Conservation (phyloP, 2,888 invertebrate genomes). For the Prenolepis imparis region DNA sequence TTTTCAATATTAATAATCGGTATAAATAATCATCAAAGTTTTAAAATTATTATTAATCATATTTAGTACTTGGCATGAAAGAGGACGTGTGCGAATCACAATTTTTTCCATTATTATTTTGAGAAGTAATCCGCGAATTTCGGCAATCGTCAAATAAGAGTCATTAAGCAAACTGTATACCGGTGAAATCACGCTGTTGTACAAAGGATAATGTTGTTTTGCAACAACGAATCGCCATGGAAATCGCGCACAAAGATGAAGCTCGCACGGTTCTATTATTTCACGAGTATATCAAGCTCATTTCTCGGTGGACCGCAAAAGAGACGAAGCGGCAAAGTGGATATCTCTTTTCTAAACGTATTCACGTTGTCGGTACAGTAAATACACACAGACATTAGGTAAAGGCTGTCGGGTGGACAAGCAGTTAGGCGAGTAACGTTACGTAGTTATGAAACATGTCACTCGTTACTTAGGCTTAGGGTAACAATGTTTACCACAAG, state of each 20-base stretch:
- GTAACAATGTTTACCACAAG: slow-evolving; percentile 71
- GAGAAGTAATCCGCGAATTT: slow-evolving; percentile 3
- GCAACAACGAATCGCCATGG: slow-evolving; percentile 64
- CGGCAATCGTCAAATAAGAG: slow-evolving; percentile 19
- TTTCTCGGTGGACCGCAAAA: slow-evolving; percentile 83
- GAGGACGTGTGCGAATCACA: background rate
- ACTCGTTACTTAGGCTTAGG: slow-evolving; percentile 69
- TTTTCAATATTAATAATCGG: background rate
- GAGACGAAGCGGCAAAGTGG: slow-evolving; percentile 76
- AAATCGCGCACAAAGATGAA: slow-evolving; percentile 74
- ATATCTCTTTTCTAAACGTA: slow-evolving; percentile 61
- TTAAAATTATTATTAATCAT: background rate
- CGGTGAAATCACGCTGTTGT: slow-evolving; percentile 18
- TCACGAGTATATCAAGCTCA: slow-evolving; percentile 81
- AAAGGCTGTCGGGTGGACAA: slow-evolving; percentile 68
- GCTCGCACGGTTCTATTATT: slow-evolving; percentile 82
- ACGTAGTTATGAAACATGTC: slow-evolving; percentile 75
- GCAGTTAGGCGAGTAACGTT: slow-evolving; percentile 66
- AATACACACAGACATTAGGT: slow-evolving; percentile 66
- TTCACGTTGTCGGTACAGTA: slow-evolving; percentile 63
- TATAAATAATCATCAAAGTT: background rate
- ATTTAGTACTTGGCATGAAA: background rate
- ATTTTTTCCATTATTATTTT: background rate
- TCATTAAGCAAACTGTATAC: slow-evolving; percentile 14
- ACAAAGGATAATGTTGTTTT: slow-evolving; percentile 46